A percentile compares a stretch with the other conserved stretches of the same genome.
These are phyloP conservation scores for Noctua janthina DNA, from an alignment of 2,888 invertebrate species.

Conservation along the genomic window DNA sequence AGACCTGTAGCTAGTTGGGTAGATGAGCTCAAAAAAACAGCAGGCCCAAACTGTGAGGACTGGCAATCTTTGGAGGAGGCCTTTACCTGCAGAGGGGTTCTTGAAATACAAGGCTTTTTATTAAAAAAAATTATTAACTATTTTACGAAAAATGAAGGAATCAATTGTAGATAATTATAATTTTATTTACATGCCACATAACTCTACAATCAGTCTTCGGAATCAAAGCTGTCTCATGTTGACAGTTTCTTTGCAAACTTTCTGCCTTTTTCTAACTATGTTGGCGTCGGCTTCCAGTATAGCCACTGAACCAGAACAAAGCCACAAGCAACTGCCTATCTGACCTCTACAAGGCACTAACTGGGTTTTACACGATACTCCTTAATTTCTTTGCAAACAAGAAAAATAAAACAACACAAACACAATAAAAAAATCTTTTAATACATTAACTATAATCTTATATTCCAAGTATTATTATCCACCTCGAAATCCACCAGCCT, in stretches of 20 bases:
- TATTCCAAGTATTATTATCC: conserved; percentile 31
- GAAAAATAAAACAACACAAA: conserved; percentile 4
- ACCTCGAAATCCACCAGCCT: conserved; percentile 18
- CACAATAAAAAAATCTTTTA: not conserved
- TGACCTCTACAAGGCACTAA: not conserved
- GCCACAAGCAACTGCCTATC: too few species aligned
- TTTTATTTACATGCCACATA: not conserved
- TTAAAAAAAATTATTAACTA: too few species aligned
- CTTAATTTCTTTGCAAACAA: not conserved
- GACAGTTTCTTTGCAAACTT: not conserved
- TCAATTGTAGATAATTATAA: not conserved
- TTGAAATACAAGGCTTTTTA: too few species aligned
- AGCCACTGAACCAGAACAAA: too few species aligned
- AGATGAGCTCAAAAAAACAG: too few species aligned
- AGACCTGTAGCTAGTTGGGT: too few species aligned
- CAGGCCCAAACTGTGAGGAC: too few species aligned
- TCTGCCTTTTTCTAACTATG: too few species aligned
- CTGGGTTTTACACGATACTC: not conserved
- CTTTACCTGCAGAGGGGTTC: too few species aligned
- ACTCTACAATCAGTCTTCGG: not conserved
- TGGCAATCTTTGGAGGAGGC: too few species aligned
- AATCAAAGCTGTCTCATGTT: not conserved
- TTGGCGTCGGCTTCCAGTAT: too few species aligned
- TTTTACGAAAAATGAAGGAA: not conserved
- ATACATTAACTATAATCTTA: not conserved